A percentile compares a stretch with the other conserved stretches of the same genome.
Evolutionary conservation across 2,113 vertebrate species (phyloP).

Genomic region (Merops nubicus): DNA sequence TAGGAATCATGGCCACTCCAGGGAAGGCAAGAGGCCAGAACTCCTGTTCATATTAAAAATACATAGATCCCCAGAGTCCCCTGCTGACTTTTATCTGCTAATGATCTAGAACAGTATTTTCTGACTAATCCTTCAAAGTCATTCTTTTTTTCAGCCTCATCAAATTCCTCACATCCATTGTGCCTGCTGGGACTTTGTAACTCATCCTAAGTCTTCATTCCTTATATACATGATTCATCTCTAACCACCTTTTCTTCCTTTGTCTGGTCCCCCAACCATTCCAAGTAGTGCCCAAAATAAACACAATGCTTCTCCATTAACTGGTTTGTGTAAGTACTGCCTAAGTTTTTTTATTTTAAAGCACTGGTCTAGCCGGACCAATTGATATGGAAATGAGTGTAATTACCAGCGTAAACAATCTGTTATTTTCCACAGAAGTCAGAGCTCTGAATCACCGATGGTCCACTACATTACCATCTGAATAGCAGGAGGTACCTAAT

Average conservation of each 20-base stretch:
- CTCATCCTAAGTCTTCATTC: not conserved
- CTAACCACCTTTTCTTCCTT: not conserved
- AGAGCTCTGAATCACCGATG: constrained; percentile 74
- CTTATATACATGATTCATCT: not conserved
- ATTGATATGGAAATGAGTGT: constrained; percentile 80
- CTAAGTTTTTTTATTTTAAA: constrained; percentile 46
- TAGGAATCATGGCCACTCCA: not conserved
- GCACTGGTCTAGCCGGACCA: constrained; percentile 31
- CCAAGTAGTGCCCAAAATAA: not conserved
- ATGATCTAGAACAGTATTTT: not conserved
- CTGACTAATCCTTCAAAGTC: not conserved
- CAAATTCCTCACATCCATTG: not conserved
- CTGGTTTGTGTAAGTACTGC: not conserved
- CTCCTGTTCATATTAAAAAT: not conserved
- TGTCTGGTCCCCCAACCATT: not conserved
- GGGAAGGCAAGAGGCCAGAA: not conserved
- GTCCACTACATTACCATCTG: constrained; percentile 76
- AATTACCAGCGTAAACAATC: constrained; percentile 81
- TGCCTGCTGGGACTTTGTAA: not conserved
- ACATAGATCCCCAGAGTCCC: not conserved
- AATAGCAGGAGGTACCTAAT: constrained; percentile 76
- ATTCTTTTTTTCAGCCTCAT: not conserved
- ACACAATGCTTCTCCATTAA: not conserved
- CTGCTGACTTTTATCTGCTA: not conserved
- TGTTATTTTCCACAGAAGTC: constrained; percentile 75